phyloP scores from a whole-genome alignment of 2,888 invertebrate genomes.

The Branchellion lobata region DNA sequence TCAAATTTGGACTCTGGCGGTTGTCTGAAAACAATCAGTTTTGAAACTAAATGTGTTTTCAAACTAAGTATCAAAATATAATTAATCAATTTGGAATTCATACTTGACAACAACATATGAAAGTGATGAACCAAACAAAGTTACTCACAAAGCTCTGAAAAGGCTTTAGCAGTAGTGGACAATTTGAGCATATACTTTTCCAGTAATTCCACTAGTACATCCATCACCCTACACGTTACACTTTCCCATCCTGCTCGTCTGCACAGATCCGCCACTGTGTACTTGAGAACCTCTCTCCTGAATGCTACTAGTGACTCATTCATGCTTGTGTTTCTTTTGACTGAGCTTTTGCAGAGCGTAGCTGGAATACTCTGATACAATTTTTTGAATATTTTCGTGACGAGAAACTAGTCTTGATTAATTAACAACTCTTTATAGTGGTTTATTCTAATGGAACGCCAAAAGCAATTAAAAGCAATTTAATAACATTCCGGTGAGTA shows the following conservation, averaged over 20 bases:
- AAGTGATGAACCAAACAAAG: not conserved
- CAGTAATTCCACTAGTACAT: slow-evolving; percentile 13
- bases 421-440: too few species aligned
- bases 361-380: too few species aligned
- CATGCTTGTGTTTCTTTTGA: not conserved
- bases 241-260: slow-evolving; percentile 30
- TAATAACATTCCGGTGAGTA: too few species aligned
- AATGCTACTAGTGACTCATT: slow-evolving; percentile 16
- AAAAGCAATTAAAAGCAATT: too few species aligned
- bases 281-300: slow-evolving; percentile 23
- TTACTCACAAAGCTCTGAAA: slow-evolving; percentile 23
- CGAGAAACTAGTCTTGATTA: too few species aligned
- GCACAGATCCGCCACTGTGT: slow-evolving; percentile 28
- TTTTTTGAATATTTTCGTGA: too few species aligned
- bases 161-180: not conserved
- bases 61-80: not conserved
- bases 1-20: not conserved
- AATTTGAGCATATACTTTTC: slow-evolving; percentile 16
- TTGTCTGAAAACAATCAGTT: not conserved
- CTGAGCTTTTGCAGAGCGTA: too few species aligned
- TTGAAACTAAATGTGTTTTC: not conserved
- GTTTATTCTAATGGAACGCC: too few species aligned
- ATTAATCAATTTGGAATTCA: not conserved
- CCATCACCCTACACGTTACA: slow-evolving; percentile 16
- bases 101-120: not conserved